Evolutionary conservation across 2,797 vertebrate species (phyloP), one percentile per base, ranked within the genome.

Genomic region (Sebastes nivosus): DNA sequence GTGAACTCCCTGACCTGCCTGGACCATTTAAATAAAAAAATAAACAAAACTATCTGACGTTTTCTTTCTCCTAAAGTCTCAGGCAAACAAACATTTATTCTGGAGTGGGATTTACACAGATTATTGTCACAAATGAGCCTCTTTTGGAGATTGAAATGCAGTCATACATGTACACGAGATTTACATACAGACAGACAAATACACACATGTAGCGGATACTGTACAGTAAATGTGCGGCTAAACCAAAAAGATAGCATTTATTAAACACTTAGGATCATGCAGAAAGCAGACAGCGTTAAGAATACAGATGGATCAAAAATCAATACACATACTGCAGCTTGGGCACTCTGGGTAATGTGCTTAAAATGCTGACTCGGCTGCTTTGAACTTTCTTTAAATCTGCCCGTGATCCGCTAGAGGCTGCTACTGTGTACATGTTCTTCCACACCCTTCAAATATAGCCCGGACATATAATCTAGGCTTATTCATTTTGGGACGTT

Each of bases 231-330:
- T 92, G 89, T 87, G 88, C 83, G 58, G 87, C 79, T 92, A 75
- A 84, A 91, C 42, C 86, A 83, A 81, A 89, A 76, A 80, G 88
- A 87, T 36, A 74, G 83, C 86, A 89, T 83, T 46, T 83, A 71
- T 88, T 91, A 61, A 84, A 94, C 93, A 93, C 80, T 71, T 58
- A 87, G 66, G 71, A 71, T 84, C 94, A 94, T 95, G 94, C 93
- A 94, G 77, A 83, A 91, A 93, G 91, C 90, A 86, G 82, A 93
- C 86, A 89, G 89, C 83, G 72, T 85, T 91, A 89, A 92, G 82
- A 90, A 86, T 82, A 93, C 86, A 91, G 89, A 94, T 93, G 90
- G 86, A 91, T 94, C 87, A 91, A 91, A 92, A 93, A 93, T 94
- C 88, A 91, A 93, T 94, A 92, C 84, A 90, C 75, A 90, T 68